Percentiles rank a stretch among this genome's conserved stretches.
These are phyloP conservation scores for Hypomesus transpacificus DNA, from an alignment of 2,113 vertebrate genomes.

Conservation along the genomic window DNA sequence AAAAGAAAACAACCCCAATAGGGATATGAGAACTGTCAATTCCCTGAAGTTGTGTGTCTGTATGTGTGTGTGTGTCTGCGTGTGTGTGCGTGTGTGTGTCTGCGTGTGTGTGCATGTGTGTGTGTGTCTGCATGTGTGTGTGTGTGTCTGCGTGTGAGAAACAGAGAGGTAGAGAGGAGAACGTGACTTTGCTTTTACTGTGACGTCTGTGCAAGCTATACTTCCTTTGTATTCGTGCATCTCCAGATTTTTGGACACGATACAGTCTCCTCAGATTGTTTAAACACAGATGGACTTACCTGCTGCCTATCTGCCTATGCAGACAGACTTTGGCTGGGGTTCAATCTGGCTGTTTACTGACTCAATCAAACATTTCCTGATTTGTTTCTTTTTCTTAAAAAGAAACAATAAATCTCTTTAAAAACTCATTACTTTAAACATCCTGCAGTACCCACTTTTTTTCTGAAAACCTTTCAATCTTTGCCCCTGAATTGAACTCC, in stretches of 20 bases:
- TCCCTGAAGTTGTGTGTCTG: too few relatives aligned
- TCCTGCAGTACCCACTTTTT: constrained; percentile 1
- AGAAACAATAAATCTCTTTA: not conserved
- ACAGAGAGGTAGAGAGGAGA: constrained; percentile 34
- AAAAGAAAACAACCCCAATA: not conserved
- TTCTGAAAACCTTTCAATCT: not conserved
- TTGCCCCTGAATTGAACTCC: not conserved
- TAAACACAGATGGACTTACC: constrained; percentile 4
- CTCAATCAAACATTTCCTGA: not conserved
- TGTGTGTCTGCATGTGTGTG: too few relatives aligned
- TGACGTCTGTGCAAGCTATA: constrained; percentile 50
- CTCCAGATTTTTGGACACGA: constrained; percentile 36
- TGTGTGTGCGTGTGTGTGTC: too few relatives aligned
- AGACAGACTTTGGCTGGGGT: constrained; percentile 47
- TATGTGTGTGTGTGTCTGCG: too few relatives aligned
- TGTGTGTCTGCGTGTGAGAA: not conserved
- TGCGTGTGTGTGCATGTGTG: too few relatives aligned
- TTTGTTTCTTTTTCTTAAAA: not conserved
- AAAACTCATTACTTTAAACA: not conserved
- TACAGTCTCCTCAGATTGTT: constrained; percentile 21
- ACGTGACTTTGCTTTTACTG: constrained; percentile 52
- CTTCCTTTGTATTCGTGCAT: constrained; percentile 40
- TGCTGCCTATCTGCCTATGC: not conserved
- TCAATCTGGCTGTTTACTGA: constrained; percentile 29
- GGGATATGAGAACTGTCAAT: not conserved